Conservation (phyloP, 2,113 vertebrate genomes). For the Colaptes auratus region DNA sequence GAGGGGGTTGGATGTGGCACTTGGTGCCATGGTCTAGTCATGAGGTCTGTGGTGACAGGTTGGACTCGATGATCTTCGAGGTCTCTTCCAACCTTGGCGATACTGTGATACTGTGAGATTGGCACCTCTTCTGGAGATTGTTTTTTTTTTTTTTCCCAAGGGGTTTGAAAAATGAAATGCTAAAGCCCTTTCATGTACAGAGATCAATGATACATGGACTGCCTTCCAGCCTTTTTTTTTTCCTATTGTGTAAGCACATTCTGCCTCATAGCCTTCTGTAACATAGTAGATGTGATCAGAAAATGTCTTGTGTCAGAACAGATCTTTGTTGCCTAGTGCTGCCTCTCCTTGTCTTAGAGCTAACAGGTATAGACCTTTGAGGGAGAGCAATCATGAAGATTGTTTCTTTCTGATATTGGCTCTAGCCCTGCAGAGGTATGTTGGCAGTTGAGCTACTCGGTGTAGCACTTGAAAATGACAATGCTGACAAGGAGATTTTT, state of each 20-base stretch:
- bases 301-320: neutral
- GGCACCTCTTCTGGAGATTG: neutral
- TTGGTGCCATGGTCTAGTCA: no score
- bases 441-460: neutral
- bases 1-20: no score
- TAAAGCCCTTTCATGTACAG: neutral
- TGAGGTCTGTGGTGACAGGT: no score
- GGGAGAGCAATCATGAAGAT: neutral
- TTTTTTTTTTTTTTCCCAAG: neutral
- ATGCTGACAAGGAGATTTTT: neutral
- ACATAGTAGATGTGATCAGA: neutral
- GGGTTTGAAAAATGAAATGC: neutral
- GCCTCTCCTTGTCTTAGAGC: neutral
- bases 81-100: no score
- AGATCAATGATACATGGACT: neutral
- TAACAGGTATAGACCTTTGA: neutral
- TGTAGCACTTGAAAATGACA: neutral
- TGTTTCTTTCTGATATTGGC: neutral
- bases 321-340: neutral
- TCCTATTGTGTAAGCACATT: neutral
- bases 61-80: no score
- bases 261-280: neutral
- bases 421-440: neutral
- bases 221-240: neutral
- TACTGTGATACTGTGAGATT: no score